phyloP scores from a whole-genome alignment of 2,797 vertebrate genomes.

The Tamandua tetradactyla region DNA sequence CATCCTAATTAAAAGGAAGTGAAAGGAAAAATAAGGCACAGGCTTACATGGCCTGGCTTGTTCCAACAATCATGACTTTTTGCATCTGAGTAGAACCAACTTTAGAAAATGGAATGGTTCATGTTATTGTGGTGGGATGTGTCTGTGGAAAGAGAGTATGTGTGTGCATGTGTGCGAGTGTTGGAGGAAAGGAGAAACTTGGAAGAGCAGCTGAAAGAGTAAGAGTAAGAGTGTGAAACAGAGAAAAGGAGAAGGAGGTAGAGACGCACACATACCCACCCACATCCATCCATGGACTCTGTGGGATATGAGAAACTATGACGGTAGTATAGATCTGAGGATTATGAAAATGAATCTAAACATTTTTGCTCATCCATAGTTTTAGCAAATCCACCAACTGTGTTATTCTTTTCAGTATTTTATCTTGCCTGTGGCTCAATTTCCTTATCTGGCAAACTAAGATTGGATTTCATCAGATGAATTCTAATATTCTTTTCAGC shows the following conservation, averaged over 20 bases:
- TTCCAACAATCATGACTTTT: neutral
- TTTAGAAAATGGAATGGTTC: conserved; percentile 68
- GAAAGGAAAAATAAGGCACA: neutral
- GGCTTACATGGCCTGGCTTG: neutral
- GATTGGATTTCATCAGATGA: neutral
- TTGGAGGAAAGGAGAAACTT: neutral
- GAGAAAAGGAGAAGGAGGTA: neutral
- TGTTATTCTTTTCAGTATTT: conserved; percentile 22
- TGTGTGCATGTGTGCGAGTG: neutral
- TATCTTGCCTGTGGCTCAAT: conserved; percentile 22
- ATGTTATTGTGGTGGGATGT: conserved; percentile 17
- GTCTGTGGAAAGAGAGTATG: neutral
- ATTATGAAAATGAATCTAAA: conserved; percentile 50
- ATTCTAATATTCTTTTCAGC: conserved; percentile 3
- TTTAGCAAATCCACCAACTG: conserved; percentile 68
- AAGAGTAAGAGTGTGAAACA: neutral
- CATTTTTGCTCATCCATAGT: conserved; percentile 76
- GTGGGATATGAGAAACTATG: conserved; percentile 52
- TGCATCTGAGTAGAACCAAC: conserved; percentile 78
- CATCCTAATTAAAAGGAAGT: neutral
- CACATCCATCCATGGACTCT: neutral
- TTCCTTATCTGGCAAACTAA: neutral
- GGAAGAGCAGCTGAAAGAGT: conserved; percentile 9
- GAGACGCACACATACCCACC: neutral
- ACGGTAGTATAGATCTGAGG: neutral